Evolutionary conservation across 2,888 invertebrate species (phyloP).

Genomic region (Acheta domesticus): DNA sequence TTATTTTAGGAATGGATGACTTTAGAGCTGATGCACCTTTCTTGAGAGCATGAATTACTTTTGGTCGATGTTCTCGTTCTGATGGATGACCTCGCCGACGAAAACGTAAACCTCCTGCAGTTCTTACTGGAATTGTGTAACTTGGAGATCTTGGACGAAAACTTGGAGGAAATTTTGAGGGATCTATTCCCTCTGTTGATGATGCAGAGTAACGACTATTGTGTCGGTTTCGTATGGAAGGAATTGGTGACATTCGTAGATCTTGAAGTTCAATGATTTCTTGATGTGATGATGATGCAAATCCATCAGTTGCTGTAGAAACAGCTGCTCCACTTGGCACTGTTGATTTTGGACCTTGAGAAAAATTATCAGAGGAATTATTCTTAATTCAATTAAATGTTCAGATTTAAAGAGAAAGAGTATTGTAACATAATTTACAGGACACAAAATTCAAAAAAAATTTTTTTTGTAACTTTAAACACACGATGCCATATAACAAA

Average conservation of each 20-base stretch:
- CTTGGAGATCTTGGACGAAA: constrained; percentile 64
- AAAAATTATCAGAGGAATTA: not conserved
- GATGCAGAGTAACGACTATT: constrained; percentile 45
- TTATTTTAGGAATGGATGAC: constrained; percentile 90
- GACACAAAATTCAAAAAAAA: no score
- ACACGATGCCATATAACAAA: no score
- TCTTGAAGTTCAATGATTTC: constrained; percentile 91
- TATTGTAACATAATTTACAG: no score
- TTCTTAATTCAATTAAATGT: not conserved
- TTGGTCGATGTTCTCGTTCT: constrained; percentile 54
- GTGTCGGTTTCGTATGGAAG: constrained; percentile 68
- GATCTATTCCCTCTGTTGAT: constrained; percentile 51
- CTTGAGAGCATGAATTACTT: constrained; percentile 75
- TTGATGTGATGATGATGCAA: constrained; percentile 48
- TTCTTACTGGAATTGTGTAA: constrained; percentile 45
- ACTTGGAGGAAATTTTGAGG: constrained; percentile 69
- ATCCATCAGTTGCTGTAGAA: constrained; percentile 30
- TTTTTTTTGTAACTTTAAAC: no score
- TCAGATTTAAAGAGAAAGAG: not conserved
- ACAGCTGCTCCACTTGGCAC: constrained; percentile 21
- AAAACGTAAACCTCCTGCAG: constrained; percentile 53
- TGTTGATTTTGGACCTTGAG: constrained; percentile 27
- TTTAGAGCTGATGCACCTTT: constrained; percentile 82
- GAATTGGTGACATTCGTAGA: constrained; percentile 78
- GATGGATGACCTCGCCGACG: constrained; percentile 45